These are phyloP conservation scores for Smithornis capensis DNA, from an alignment of 2,113 vertebrate species.

Conservation along the genomic window DNA sequence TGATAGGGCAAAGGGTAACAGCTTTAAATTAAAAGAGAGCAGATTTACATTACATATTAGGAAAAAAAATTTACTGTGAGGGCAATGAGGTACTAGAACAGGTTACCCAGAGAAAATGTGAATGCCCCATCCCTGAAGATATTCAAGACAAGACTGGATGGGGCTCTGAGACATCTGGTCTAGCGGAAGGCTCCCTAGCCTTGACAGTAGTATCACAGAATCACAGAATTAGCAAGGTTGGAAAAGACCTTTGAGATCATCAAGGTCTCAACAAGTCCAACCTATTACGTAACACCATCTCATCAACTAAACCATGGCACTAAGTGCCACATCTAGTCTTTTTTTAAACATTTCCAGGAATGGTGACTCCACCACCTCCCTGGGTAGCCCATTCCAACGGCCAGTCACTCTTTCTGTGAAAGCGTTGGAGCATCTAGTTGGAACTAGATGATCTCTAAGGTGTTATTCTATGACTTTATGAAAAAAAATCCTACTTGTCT, in stretches of 20 bases:
- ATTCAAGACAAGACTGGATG: neutral
- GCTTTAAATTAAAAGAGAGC: neutral
- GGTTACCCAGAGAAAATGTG: neutral
- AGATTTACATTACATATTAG: neutral
- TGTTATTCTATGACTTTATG: neutral
- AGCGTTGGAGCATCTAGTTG: too few relatives aligned
- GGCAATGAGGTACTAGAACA: neutral
- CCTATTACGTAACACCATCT: too few relatives aligned
- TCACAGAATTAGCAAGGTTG: too few relatives aligned
- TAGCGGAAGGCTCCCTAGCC: neutral
- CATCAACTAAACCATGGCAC: too few relatives aligned
- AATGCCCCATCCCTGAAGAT: neutral
- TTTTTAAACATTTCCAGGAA: too few relatives aligned
- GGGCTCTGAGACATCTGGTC: neutral
- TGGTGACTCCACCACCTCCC: too few relatives aligned
- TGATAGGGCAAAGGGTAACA: neutral
- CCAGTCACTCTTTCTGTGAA: too few relatives aligned
- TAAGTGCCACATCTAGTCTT: too few relatives aligned
- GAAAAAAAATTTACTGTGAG: neutral
- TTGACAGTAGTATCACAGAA: neutral
- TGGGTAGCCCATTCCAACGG: too few relatives aligned
- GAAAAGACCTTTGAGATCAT: too few relatives aligned
- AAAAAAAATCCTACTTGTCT: neutral
- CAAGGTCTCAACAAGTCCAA: too few relatives aligned
- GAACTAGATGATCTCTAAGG: neutral